Evolutionary conservation across 2,113 vertebrate species (phyloP), one percentile per base, ranked within the genome.

Genomic region (Urocolius indicus): DNA sequence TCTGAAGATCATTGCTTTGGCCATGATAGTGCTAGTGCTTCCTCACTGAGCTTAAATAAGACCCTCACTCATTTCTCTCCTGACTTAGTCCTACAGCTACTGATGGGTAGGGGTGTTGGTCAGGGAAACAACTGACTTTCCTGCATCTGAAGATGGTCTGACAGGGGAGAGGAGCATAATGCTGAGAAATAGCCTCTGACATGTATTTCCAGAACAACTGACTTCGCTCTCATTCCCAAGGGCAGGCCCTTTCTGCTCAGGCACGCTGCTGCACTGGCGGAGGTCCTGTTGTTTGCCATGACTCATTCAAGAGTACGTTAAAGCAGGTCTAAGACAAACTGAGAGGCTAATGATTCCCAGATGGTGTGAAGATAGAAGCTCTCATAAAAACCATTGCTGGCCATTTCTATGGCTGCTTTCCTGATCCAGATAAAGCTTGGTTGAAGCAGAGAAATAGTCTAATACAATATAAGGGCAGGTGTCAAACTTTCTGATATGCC

Each of bases 261-360:
- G 36, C 4, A 3, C n/a, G 59, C n/a, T 5, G 14, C 72, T 10
- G 27, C 41, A 57, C 51, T 6, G 3, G 51, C 5, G 2, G 59
- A 80, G 63, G 32, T 92, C n/a, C 59, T 58, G 8, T 55, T 91
- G 74, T 83, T 93, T 74, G 72, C 72, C 24, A 5, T 71, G 76
- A 81, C 68, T 93, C 72, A 89, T 90, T 38, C 18, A 87, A 63
- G 57, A 90, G 76, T 69, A 67, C 43, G 49, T 77, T 77, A 84
- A 84, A 89, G 57, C 18, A 81, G 52, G 20, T 55, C 48, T 84
- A 86, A 84, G 72, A 84, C 52, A 86, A 93, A 81, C 52, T 14
- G 58, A 69, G 65, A 89, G 29, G 38, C 72, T 81, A 86, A 90
- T 55, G 49, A 11, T 29, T 95, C 69, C 49, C 19, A 11, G 41